A percentile compares a stretch with the other conserved stretches of the same genome.
These are phyloP conservation scores for Herpetotheres cachinnans DNA, from an alignment of 2,113 vertebrate genomes.

Conservation along the genomic window DNA sequence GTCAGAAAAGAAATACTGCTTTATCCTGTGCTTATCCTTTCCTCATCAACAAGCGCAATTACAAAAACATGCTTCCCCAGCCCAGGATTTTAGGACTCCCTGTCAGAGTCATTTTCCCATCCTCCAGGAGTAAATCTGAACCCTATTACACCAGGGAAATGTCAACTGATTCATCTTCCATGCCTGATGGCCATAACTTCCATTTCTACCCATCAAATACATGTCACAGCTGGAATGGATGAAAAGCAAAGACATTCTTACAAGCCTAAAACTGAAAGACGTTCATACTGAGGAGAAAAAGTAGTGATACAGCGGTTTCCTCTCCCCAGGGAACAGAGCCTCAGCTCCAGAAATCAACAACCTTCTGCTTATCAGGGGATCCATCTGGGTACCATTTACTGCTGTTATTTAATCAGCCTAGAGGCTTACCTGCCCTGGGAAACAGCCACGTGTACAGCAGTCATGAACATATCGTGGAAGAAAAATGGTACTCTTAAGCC, in stretches of 20 bases:
- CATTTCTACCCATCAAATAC: not conserved
- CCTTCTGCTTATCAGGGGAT: not conserved
- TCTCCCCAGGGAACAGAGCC: not conserved
- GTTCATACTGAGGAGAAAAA: not conserved
- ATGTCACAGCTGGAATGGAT: not conserved
- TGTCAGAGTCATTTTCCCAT: constrained; percentile 27
- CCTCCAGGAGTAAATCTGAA: constrained; percentile 12
- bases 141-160: not conserved
- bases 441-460: not conserved
- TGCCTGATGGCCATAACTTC: not conserved
- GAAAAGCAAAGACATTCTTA: constrained; percentile 4
- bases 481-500: not conserved
- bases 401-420: not conserved
- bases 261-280: not conserved
- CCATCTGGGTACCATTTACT: not conserved
- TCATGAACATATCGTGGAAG: not conserved
- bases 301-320: not conserved
- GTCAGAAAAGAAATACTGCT: not conserved
- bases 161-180: constrained; percentile 6
- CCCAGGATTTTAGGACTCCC: not conserved
- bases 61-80: constrained; percentile 25
- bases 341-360: not conserved
- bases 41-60: constrained; percentile 47
- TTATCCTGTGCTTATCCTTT: constrained; percentile 28
- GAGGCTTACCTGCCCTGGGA: not conserved